These are phyloP conservation scores for Drosophila aldrichi DNA, from an alignment of 2,888 invertebrate species.

Conservation along the genomic window DNA sequence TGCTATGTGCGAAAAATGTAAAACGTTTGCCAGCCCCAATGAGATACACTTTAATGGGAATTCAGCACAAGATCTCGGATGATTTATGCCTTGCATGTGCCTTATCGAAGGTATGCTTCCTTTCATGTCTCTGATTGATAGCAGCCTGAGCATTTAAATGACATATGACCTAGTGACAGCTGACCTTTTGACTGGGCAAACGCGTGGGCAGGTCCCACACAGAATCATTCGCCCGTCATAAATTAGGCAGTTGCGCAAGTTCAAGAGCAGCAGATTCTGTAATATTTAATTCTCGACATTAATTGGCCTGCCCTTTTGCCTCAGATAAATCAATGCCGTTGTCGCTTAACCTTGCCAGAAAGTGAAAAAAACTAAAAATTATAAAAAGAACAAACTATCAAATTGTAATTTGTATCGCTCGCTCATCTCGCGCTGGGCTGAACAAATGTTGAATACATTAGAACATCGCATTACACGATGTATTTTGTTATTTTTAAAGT, in stretches of 20 bases:
- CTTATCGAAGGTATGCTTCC: background rate
- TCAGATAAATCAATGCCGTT: slow-evolving; percentile 60
- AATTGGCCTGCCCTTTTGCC: slow-evolving; percentile 51
- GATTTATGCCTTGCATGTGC: background rate
- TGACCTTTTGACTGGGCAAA: slow-evolving; percentile 21
- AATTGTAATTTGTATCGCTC: slow-evolving; percentile 46
- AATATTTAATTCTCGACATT: slow-evolving; percentile 42
- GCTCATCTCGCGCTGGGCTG: background rate
- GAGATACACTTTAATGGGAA: too few species aligned
- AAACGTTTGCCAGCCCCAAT: slow-evolving; percentile 41
- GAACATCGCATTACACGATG: slow-evolving; percentile 32
- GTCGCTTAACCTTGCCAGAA: slow-evolving; percentile 41
- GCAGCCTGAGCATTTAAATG: background rate
- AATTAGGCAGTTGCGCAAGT: slow-evolving; percentile 67
- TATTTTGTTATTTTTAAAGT: slow-evolving; percentile 49
- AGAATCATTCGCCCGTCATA: slow-evolving; percentile 59
- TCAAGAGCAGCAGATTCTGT: slow-evolving; percentile 68
- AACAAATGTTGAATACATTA: slow-evolving; percentile 17
- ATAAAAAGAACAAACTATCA: slow-evolving; percentile 39
- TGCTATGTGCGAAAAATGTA: slow-evolving; percentile 63
- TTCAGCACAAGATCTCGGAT: background rate
- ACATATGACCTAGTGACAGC: slow-evolving; percentile 9
- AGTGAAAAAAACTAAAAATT: background rate
- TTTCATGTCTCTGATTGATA: slow-evolving; percentile 8
- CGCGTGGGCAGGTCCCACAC: background rate